Base-by-base conservation (phyloP, 2,888 invertebrate genomes). In the Diarsia brunnea region DNA sequence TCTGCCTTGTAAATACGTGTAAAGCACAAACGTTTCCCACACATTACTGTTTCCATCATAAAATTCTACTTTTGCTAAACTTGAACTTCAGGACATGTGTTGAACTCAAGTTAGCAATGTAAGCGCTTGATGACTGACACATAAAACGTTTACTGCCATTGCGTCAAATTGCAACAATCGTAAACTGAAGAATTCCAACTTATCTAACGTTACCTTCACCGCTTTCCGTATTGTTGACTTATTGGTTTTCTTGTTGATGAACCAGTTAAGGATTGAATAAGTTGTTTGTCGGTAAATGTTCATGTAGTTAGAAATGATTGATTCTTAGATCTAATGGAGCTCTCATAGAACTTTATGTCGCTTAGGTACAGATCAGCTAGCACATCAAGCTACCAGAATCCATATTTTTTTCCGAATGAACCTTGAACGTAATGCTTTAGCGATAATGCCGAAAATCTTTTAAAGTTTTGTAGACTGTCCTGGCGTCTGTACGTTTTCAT, bases 171-270 rank as follows among this genome's bases (percentile, higher is more conserved):
- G 72, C 66, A 49, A 69, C 61, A 71, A 69, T 87, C 85, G 75
- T 85, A 82, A 85, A 87, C 58, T 51, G 43, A 75, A 78, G 76
- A 78, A 79, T 85, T 77, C 58, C 61, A 69, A 75, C 73, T 75
- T 63, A 73, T 69, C 55, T 73, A 77, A 77, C 67, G 61, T 64
- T 72, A 75, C 38, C 66, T 63, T 67, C 51, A 71, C 58, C 21
- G 74, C 68, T 69, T 66, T 38, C 47, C 60, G 58, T 65, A 69
- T 82, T 51, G 31, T 38, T 58, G 38, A 53, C 64, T 69, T 76
- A 68, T 77, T 77, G 64, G 58, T 76, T 81, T 81, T 64, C 55
- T 69, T 73, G 58, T 55, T 63, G 65, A 84, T 71, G 14, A 31
- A 67, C 63, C 43, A 45, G 24, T 53, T 63, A 16, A 8, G 14